These are phyloP conservation scores for Deilephila porcellus DNA, from an alignment of 2,888 invertebrate species.

Conservation along the genomic window DNA sequence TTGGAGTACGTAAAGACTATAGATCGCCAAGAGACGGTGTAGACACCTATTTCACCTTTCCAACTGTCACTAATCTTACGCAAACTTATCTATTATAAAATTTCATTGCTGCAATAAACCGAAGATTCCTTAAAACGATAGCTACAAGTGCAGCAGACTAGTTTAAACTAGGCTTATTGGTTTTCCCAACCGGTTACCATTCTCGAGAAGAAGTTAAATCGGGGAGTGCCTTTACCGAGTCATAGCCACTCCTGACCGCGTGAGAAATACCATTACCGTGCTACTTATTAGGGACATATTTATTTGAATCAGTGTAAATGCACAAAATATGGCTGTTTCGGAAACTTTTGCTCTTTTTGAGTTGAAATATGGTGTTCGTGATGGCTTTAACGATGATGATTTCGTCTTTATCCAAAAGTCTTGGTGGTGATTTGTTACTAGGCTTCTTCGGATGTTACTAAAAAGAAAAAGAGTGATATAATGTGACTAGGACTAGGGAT, in stretches of 20 bases:
- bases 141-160: background rate
- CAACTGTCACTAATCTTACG: too few species aligned
- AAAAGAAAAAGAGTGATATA: too few species aligned
- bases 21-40: too few species aligned
- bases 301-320: conserved; percentile 2
- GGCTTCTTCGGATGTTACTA: too few species aligned
- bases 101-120: conserved; percentile 1
- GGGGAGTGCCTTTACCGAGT: conserved; percentile 12
- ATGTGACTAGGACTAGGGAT: too few species aligned
- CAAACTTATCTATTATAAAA: background rate
- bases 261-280: conserved; percentile 31
- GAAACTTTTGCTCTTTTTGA: background rate
- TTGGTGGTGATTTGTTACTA: too few species aligned
- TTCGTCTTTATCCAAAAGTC: too few species aligned
- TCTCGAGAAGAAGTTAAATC: conserved; percentile 13
- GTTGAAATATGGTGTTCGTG: too few species aligned
- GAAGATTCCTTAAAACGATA: background rate
- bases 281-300: background rate
- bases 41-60: too few species aligned
- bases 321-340: background rate
- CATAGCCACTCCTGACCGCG: conserved; percentile 32
- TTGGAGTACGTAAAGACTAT: too few species aligned
- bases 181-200: conserved; percentile 22
- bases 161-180: conserved; percentile 10
- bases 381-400: too few species aligned